phyloP scores from a whole-genome alignment of 1,140 invertebrate genomes.

The Pseudomyrmex pallidus region DNA sequence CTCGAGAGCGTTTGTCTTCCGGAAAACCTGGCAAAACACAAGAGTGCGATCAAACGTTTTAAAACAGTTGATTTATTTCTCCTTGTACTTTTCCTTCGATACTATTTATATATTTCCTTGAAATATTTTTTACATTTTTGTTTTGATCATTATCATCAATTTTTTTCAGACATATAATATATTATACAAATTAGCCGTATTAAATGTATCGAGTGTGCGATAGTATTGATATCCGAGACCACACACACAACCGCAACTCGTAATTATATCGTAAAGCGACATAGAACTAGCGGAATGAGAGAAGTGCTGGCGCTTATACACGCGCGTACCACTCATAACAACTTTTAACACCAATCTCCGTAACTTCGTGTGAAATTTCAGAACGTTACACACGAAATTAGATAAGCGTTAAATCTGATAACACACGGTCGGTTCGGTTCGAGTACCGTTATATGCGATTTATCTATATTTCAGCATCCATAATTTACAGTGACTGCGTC shows the following conservation, averaged over 20 bases:
- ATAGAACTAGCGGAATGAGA: background rate
- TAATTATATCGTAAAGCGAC: background rate
- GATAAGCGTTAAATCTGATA: conserved; percentile 47
- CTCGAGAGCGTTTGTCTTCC: background rate
- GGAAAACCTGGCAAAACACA: background rate
- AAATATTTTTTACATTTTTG: too few species aligned
- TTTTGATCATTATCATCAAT: background rate
- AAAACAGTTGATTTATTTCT: too few species aligned
- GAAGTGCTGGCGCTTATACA: background rate
- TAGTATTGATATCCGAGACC: background rate
- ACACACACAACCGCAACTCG: background rate
- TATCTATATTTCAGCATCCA: conserved; percentile 26
- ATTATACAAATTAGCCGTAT: too few species aligned
- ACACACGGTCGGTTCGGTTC: background rate
- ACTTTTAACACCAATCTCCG: background rate
- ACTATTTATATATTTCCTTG: too few species aligned
- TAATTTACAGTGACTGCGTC: conserved; percentile 40
- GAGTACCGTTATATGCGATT: conserved; percentile 2
- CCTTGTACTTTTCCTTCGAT: too few species aligned
- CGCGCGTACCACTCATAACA: too few species aligned
- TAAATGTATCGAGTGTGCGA: too few species aligned
- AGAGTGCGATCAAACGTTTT: background rate
- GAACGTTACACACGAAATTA: conserved; percentile 9
- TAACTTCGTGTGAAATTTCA: conserved; percentile 8
- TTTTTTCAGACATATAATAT: background rate